Evolutionary conservation across 2,797 vertebrate species (phyloP).

Genomic region (Propithecus deckenii): DNA sequence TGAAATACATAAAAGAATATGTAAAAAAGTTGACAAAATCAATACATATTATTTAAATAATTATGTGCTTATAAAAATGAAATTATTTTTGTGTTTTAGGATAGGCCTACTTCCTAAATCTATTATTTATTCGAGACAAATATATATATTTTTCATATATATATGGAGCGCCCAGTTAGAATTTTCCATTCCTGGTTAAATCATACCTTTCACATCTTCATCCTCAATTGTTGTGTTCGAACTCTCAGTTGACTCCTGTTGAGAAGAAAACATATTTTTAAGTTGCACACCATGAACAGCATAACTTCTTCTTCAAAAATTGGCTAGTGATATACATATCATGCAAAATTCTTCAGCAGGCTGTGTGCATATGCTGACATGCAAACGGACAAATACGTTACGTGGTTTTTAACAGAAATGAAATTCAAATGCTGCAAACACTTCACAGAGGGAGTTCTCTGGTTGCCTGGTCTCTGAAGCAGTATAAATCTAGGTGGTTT

Average conservation of each 20-base stretch:
- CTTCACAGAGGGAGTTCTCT: conserved; percentile 63
- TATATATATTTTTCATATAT: background rate
- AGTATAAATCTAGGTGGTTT: background rate
- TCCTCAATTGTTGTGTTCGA: conserved; percentile 98
- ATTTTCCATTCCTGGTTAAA: conserved; percentile 37
- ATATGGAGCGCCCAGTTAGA: background rate
- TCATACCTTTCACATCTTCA: conserved; percentile 97
- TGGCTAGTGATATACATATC: conserved; percentile 69
- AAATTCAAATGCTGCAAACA: conserved; percentile 61
- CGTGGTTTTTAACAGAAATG: conserved; percentile 68
- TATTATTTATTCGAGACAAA: background rate
- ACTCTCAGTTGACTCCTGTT: conserved; percentile 97
- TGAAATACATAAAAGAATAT: background rate
- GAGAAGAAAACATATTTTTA: conserved; percentile 71
- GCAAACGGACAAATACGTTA: conserved; percentile 80
- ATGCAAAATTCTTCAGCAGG: conserved; percentile 84
- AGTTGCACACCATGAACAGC: conserved; percentile 21
- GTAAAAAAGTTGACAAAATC: background rate
- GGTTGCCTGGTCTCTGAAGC: background rate
- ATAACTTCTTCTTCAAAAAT: background rate
- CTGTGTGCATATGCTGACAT: conserved; percentile 79
- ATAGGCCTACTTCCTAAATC: background rate
- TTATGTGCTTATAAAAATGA: background rate
- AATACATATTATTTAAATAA: background rate
- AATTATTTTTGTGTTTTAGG: background rate